Conservation (phyloP, 23 tunicate species). For the Styela clava region DNA sequence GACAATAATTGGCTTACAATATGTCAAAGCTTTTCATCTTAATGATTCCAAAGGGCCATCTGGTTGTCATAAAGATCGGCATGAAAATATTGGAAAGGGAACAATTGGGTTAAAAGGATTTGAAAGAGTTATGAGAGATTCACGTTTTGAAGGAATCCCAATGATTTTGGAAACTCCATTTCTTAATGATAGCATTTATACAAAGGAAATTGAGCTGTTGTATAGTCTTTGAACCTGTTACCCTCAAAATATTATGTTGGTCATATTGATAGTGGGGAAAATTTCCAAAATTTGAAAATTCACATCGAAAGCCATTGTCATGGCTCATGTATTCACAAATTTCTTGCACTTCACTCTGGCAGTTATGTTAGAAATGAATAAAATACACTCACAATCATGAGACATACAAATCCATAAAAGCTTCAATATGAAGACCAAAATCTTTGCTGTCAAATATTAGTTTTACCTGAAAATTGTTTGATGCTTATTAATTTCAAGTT, state of each 20-base stretch:
- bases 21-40: slow-evolving; percentile 30
- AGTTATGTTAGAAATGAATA: no score
- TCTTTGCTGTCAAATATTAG: no score
- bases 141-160: slow-evolving; percentile 15
- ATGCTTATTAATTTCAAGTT: no score
- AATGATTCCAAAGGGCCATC: slow-evolving; percentile 33
- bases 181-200: neutral
- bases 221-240: neutral
- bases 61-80: slow-evolving; percentile 29
- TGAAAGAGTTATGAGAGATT: slow-evolving; percentile 7
- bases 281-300: neutral
- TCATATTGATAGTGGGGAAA: slow-evolving; percentile 1
- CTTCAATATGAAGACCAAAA: no score
- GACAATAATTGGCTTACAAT: slow-evolving; percentile 14
- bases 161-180: slow-evolving; percentile 29
- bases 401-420: no score
- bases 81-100: slow-evolving; percentile 34
- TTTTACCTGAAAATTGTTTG: no score
- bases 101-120: slow-evolving; percentile 27
- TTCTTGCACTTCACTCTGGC: neutral
- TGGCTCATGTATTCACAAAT: neutral
- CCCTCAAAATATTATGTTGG: slow-evolving; percentile 13
- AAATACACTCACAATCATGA: no score
- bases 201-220: slow-evolving; percentile 17
- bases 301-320: neutral